Conservation (phyloP, 2,888 invertebrate genomes). For the Oscheius myriophilus region DNA sequence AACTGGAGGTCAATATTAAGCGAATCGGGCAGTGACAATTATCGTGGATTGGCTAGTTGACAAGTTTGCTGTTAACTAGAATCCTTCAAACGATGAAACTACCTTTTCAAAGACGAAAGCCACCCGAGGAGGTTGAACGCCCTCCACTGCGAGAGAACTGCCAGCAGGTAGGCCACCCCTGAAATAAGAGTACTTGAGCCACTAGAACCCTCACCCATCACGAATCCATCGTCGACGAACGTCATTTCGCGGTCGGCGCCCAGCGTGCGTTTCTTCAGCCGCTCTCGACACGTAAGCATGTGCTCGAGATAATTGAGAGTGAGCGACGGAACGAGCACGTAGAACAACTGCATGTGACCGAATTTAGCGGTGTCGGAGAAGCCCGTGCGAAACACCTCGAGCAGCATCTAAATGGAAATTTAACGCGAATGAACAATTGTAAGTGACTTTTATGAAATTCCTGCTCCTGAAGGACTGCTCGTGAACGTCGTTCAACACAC, state of each 20-base stretch:
- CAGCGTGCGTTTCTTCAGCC: conserved; percentile 84
- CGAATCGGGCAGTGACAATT: too few species aligned
- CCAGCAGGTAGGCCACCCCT: conserved; percentile 88
- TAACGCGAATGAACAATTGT: not conserved
- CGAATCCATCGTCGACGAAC: conserved; percentile 97
- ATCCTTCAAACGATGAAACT: not conserved
- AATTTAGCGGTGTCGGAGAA: conserved; percentile 84
- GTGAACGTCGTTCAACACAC: conserved; percentile 29
- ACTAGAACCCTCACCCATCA: conserved; percentile 80
- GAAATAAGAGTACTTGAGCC: conserved; percentile 26
- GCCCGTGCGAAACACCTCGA: conserved; percentile 89
- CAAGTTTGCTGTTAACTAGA: not conserved
- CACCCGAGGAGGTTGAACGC: conserved; percentile 93
- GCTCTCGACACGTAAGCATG: conserved; percentile 88
- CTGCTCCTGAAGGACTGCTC: conserved; percentile 36
- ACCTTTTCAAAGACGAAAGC: conserved; percentile 81
- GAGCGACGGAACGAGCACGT: conserved; percentile 87
- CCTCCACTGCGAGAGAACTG: conserved; percentile 84
- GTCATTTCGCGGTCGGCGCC: conserved; percentile 81
- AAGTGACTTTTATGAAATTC: conserved; percentile 41
- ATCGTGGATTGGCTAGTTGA: not conserved
- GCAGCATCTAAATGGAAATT: conserved; percentile 77
- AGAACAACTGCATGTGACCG: conserved; percentile 89
- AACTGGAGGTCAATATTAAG: too few species aligned
- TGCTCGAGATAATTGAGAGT: conserved; percentile 94